phyloP scores from a whole-genome alignment of 2,797 vertebrate species.

The Danio albolineatus region DNA sequence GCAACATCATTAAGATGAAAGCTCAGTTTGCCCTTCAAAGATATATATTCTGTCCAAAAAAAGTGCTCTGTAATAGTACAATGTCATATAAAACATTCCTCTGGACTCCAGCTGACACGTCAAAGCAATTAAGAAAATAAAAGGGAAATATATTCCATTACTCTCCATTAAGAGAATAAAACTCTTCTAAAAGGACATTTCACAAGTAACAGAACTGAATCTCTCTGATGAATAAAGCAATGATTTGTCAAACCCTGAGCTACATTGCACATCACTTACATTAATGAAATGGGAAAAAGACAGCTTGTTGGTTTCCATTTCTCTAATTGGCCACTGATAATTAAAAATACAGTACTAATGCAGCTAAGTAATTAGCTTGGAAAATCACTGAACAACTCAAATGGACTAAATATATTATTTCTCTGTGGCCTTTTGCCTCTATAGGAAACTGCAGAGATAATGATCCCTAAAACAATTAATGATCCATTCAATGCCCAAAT shows the following conservation, averaged over 20 bases:
- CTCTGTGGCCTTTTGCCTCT: background rate
- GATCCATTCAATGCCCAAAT: background rate
- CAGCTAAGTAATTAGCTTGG: constrained; percentile 43
- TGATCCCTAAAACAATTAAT: background rate
- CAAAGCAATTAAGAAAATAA: constrained; percentile 9
- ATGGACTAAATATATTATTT: constrained; percentile 17
- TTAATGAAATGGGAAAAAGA: constrained; percentile 45
- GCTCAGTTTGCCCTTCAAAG: background rate
- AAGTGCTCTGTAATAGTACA: background rate
- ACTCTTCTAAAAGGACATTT: constrained; percentile 1
- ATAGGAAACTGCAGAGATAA: background rate
- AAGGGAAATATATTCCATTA: constrained; percentile 1
- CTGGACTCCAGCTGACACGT: background rate
- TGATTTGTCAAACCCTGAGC: constrained; percentile 34
- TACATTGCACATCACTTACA: constrained; percentile 21
- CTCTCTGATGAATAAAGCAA: constrained; percentile 38
- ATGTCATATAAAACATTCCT: background rate
- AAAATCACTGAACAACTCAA: constrained; percentile 28
- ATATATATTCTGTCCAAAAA: background rate
- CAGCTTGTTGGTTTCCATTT: constrained; percentile 39
- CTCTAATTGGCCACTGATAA: constrained; percentile 41
- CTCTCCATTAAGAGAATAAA: constrained; percentile 1
- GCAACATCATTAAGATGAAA: background rate
- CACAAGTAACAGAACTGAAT: constrained; percentile 18
- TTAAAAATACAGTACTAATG: constrained; percentile 22